Conservation (phyloP, 2,888 invertebrate genomes). For the Phasia obesa region DNA sequence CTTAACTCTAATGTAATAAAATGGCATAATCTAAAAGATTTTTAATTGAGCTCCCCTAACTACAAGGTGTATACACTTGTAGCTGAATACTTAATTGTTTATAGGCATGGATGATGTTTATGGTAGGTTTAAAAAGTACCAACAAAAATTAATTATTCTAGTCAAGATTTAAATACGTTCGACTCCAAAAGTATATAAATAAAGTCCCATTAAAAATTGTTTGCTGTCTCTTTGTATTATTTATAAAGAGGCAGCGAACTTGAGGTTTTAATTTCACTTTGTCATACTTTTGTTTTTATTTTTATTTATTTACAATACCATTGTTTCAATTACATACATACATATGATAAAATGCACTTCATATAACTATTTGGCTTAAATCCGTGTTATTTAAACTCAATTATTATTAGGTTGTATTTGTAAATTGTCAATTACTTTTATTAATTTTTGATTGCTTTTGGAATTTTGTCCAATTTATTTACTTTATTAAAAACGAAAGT, state of each 20-base stretch:
- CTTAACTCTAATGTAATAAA: too few species aligned
- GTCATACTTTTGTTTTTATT: constrained; percentile 30
- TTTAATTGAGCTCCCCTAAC: not conserved
- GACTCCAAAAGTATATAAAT: not conserved
- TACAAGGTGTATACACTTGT: constrained; percentile 4
- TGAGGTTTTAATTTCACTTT: constrained; percentile 59
- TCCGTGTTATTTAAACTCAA: constrained; percentile 41
- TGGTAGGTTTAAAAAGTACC: not conserved
- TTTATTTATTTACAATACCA: constrained; percentile 39
- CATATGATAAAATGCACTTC: constrained; percentile 44
- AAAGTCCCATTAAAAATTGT: constrained; percentile 7
- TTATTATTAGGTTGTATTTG: constrained; percentile 22
- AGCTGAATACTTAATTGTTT: not conserved
- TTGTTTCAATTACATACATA: constrained; percentile 20
- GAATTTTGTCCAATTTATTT: constrained; percentile 25
- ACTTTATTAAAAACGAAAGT: constrained; percentile 44
- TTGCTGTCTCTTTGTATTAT: constrained; percentile 21
- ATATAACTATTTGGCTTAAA: constrained; percentile 43
- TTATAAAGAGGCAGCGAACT: constrained; percentile 26
- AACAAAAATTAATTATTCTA: constrained; percentile 59
- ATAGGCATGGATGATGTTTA: not conserved
- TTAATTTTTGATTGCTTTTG: constrained; percentile 25
- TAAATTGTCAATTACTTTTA: constrained; percentile 41
- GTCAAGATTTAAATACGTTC: constrained; percentile 50
- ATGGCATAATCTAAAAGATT: too few species aligned